Conservation (phyloP, 2,113 vertebrate genomes). For the Saguinus midas region DNA sequence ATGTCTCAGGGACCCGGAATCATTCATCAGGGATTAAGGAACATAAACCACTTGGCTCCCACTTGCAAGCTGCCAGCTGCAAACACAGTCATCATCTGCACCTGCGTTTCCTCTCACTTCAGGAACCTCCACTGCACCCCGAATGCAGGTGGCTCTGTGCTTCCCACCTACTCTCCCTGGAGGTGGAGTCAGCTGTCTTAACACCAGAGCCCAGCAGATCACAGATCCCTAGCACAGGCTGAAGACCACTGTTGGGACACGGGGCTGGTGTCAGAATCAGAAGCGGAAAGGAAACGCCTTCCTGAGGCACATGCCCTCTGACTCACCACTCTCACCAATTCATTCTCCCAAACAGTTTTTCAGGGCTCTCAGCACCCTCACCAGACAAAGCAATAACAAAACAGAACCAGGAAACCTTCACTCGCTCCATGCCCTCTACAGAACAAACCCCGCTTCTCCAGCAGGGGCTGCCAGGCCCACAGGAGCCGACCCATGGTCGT, state of each 20-base stretch:
- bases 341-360: background rate
- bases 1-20: fast-evolving
- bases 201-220: background rate
- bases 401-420: background rate
- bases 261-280: background rate
- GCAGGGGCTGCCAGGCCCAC: background rate
- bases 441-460: background rate
- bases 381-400: background rate
- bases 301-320: background rate
- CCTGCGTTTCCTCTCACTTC: background rate
- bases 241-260: background rate
- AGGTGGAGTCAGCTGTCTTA: background rate
- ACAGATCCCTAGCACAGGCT: background rate
- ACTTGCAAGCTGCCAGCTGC: background rate
- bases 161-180: background rate
- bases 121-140: background rate
- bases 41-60: background rate
- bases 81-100: fast-evolving
- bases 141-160: too few relatives aligned
- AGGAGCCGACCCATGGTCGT: fast-evolving
- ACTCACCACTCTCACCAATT: fast-evolving
- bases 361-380: background rate
- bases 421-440: fast-evolving
- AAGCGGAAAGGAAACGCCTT: fast-evolving
- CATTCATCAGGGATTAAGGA: fast-evolving